A percentile compares a stretch with the other conserved stretches of the same genome.
phyloP scores from a whole-genome alignment of 2,113 vertebrate species.

The Tetrax tetrax region DNA sequence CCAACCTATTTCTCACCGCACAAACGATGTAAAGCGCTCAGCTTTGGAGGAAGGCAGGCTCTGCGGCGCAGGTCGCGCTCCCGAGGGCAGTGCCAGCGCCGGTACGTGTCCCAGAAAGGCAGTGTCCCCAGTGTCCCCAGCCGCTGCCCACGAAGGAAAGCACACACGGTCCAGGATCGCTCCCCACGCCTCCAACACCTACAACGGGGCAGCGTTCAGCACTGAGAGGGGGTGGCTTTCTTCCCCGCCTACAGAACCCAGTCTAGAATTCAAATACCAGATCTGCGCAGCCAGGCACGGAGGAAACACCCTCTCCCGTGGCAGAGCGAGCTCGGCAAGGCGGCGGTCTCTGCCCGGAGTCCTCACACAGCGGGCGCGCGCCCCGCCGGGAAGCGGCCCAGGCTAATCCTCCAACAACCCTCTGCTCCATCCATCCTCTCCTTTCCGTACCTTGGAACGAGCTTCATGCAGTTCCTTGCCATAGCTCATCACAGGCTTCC shows the following conservation, averaged over 20 bases:
- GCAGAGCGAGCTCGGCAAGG: not conserved
- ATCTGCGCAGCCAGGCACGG: not conserved
- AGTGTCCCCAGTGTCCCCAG: not conserved
- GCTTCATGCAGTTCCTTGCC: too few relatives aligned
- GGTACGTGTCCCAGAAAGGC: not conserved
- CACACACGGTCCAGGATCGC: fast-evolving
- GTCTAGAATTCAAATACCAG: not conserved
- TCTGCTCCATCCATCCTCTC: too few relatives aligned
- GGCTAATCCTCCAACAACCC: too few relatives aligned
- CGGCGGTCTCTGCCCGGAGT: too few relatives aligned
- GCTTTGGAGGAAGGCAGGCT: not conserved
- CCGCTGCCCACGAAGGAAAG: not conserved
- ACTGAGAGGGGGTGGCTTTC: not conserved
- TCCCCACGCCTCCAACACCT: not conserved
- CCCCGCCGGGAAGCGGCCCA: too few relatives aligned
- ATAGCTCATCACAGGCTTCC: too few relatives aligned
- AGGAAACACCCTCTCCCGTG: not conserved
- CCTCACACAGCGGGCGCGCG: too few relatives aligned
- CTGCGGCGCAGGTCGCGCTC: fast-evolving
- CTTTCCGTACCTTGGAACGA: too few relatives aligned
- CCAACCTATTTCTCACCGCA: fast-evolving
- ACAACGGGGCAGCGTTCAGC: not conserved
- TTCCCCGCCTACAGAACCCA: not conserved
- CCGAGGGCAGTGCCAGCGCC: fast-evolving
- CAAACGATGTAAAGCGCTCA: fast-evolving